Evolutionary conservation across 2,888 invertebrate genomes (phyloP).

Genomic region (Daptonema setosum): DNA sequence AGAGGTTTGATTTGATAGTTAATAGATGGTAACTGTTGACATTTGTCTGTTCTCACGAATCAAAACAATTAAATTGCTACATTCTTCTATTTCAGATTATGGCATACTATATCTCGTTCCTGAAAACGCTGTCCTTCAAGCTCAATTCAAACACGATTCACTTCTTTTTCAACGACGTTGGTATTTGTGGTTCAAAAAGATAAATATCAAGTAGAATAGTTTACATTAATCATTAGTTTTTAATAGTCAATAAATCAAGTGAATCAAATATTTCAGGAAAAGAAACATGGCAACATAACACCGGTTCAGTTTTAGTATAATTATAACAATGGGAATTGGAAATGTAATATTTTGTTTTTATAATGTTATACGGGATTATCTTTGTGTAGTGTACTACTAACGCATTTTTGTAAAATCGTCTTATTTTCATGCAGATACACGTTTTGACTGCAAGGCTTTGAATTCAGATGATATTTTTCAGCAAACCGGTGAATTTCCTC

Average conservation of each 20-base stretch:
- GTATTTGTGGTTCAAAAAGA: constrained; percentile 6
- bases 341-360: no score
- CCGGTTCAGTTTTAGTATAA: no score
- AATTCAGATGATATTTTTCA: no score
- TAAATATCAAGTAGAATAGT: neutral
- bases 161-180: constrained; percentile 91
- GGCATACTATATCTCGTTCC: constrained; percentile 97
- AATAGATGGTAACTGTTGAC: no score
- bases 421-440: no score
- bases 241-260: neutral
- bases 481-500: constrained; percentile 94
- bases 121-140: constrained; percentile 90
- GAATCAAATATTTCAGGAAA: neutral
- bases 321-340: no score
- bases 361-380: no score
- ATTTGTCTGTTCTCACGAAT: no score
- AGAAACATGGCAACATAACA: no score
- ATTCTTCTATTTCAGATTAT: constrained; percentile 44
- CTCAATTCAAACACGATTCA: constrained; percentile 93
- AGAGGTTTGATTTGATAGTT: constrained; percentile 41
- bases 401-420: no score
- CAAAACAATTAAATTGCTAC: no score
- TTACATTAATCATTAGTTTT: neutral
- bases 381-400: no score
- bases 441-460: neutral